These are phyloP conservation scores for Orchesellides sinensis DNA, from an alignment of 2,888 invertebrate genomes.

Conservation along the genomic window DNA sequence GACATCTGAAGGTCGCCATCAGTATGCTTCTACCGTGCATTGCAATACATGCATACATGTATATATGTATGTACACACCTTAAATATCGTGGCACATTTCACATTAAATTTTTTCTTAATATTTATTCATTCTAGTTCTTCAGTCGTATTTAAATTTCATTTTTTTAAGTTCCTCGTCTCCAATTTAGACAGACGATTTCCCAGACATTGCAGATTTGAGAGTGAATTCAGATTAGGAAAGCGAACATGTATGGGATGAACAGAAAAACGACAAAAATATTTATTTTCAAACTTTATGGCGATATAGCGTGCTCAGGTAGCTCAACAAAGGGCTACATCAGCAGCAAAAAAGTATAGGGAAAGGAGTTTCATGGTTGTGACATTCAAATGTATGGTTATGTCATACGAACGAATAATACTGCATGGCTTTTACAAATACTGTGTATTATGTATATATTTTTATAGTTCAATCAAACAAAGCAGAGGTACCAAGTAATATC, in stretches of 20 bases:
- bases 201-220: background rate
- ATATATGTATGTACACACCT: too few species aligned
- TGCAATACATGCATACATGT: too few species aligned
- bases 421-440: slow-evolving; percentile 2
- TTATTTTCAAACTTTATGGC: slow-evolving; percentile 62
- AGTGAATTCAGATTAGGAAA: background rate
- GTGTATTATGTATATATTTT: background rate
- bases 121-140: too few species aligned
- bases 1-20: too few species aligned
- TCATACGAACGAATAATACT: background rate
- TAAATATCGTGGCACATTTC: too few species aligned
- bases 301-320: slow-evolving; percentile 46
- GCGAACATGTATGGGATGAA: background rate
- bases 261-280: slow-evolving; percentile 42
- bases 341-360: slow-evolving; percentile 2
- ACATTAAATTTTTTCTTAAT: too few species aligned
- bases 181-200: background rate
- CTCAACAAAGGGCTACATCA: background rate
- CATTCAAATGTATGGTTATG: slow-evolving; percentile 7
- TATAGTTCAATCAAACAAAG: background rate
- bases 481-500: too few species aligned
- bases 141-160: too few species aligned
- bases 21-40: too few species aligned
- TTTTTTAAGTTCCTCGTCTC: background rate
- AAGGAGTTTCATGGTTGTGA: slow-evolving; percentile 5